phyloP scores from a whole-genome alignment of 2,888 invertebrate species.

The Hedya salicella region DNA sequence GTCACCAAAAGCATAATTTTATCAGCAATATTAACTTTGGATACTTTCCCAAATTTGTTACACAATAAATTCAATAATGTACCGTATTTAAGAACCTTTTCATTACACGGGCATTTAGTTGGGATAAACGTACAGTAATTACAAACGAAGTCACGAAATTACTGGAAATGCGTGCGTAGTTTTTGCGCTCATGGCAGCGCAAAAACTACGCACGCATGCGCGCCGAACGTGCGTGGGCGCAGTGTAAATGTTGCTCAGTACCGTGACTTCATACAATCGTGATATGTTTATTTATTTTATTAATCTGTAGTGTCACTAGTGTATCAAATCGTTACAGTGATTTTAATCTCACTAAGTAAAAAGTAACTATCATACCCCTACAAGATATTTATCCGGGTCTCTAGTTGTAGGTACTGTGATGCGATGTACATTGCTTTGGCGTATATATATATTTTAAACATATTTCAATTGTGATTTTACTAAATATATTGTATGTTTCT shows the following conservation, averaged over 20 bases:
- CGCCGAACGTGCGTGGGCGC: conserved; percentile 62
- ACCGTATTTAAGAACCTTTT: conserved; percentile 30
- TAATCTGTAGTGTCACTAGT: too few relatives aligned
- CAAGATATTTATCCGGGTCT: too few relatives aligned
- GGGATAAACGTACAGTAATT: conserved; percentile 62
- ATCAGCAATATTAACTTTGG: not conserved
- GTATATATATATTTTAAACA: too few relatives aligned
- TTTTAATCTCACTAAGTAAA: too few relatives aligned
- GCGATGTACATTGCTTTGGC: too few relatives aligned
- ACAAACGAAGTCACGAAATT: conserved; percentile 67
- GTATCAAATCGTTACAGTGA: too few relatives aligned
- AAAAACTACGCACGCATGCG: conserved; percentile 53
- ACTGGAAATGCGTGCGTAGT: conserved; percentile 62
- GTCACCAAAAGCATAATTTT: conserved; percentile 1
- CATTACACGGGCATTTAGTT: conserved; percentile 47
- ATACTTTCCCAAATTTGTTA: conserved; percentile 18
- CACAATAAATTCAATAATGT: conserved; percentile 19
- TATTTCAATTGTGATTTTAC: too few relatives aligned
- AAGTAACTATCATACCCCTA: too few relatives aligned
- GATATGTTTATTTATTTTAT: too few relatives aligned
- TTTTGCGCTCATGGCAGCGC: conserved; percentile 70
- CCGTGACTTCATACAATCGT: not conserved
- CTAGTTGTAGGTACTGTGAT: too few relatives aligned
- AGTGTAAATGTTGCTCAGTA: conserved; percentile 40
- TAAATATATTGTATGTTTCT: too few relatives aligned